Base-by-base conservation (phyloP, 2,888 invertebrate genomes). In the Podotricha telesiphe region DNA sequence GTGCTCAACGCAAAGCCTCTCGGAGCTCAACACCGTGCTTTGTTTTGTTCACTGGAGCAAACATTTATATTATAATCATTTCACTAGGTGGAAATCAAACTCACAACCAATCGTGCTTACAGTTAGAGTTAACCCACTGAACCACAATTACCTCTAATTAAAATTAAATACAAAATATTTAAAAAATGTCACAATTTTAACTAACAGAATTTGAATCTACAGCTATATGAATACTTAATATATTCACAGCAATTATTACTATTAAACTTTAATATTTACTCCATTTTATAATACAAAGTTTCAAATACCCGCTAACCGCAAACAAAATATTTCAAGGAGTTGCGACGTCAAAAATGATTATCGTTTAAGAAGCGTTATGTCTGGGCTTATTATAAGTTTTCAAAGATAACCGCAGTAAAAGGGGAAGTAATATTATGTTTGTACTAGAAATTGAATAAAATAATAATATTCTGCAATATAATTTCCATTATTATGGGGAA, bases 341-440 rank as follows among this genome's bases (percentile, higher is more conserved):
- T 28, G 48, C 48, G 62, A 62, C 48, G 48, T 48, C 62, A 62
- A 62, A 62, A 48, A 47, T 62, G 62, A 62, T 48, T 62, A 62
- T 48, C 47, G 47, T 62, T 62, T 48, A 48, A 37, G 34, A 19
- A 37, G 62, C 34, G 48, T 48, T n/a, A 48, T 48, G 62, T 34
- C 48, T 28, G 10, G 4, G 34, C 48, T 47, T 47, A 62, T 62
- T 62, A 48, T 48, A 48, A 48, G 34, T 62, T 62, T 47, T 62
- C 47, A 48, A 47, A 62, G 48, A 62, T 47, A 58, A 58, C 22
- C 58, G 22, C 42, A 28, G n/a, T 59, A 42, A 6, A 17, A 59
- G 10, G 11, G n/a, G 22, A 45, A 11, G 17, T 17, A 17, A 17
- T 59, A 20, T 58, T 58, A 13, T 20, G 45, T 20, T 45, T 59